These are phyloP conservation scores for Cantharis nigra DNA, from an alignment of 2,888 invertebrate genomes.

Conservation along the genomic window DNA sequence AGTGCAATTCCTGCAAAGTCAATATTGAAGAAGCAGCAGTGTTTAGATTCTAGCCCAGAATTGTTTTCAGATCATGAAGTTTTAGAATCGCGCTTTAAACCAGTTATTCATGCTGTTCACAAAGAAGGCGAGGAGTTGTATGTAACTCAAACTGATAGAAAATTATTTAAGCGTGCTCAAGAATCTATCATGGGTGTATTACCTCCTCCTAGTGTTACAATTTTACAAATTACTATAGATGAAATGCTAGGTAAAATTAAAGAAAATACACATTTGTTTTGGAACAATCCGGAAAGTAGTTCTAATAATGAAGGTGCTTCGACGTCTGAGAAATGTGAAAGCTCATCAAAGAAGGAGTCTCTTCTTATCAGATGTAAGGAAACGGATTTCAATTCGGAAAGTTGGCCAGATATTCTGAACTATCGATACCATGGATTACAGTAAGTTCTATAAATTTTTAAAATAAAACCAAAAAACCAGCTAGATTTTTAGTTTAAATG, in stretches of 20 bases:
- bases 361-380: constrained; percentile 48
- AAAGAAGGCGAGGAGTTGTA: constrained; percentile 39
- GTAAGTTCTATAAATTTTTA: constrained; percentile 60
- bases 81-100: constrained; percentile 41
- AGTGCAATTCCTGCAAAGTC: constrained; percentile 43
- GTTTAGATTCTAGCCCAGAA: constrained; percentile 59
- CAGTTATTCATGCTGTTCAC: constrained; percentile 53
- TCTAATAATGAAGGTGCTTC: constrained; percentile 13
- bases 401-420: constrained; percentile 67
- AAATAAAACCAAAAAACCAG: not conserved
- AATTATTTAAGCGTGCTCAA: constrained; percentile 57
- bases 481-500: no score
- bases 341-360: constrained; percentile 34
- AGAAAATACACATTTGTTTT: constrained; percentile 14
- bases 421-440: constrained; percentile 72
- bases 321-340: constrained; percentile 16
- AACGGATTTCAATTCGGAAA: constrained; percentile 52
- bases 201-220: constrained; percentile 77
- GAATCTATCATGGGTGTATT: constrained; percentile 70
- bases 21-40: constrained; percentile 35
- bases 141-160: constrained; percentile 49
- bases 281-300: not conserved
- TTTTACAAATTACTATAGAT: constrained; percentile 66
- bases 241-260: constrained; percentile 62
- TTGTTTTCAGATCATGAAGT: constrained; percentile 68